Base-by-base conservation (phyloP, 2,797 vertebrate genomes). In the Lutjanus argentimaculatus region DNA sequence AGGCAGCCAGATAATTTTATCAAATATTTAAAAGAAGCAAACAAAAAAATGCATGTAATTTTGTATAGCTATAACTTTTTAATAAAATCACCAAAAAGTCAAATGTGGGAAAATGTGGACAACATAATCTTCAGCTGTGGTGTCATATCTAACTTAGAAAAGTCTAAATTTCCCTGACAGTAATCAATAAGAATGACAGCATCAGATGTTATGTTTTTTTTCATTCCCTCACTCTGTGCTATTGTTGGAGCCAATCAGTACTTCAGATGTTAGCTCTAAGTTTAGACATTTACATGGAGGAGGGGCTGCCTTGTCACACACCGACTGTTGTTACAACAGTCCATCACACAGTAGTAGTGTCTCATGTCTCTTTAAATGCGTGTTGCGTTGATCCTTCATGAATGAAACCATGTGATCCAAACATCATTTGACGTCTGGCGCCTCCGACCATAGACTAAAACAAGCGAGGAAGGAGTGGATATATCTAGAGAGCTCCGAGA, bases 371-470 rank as follows among this genome's bases (percentile, higher is more conserved):
- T 96, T 96, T 95, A 96, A 96, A 91, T 85, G 87, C 88, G 83
- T 87, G 87, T 91, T 95, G 96, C 97, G 94, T 94, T 92, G 95
- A 92, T 91, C 92, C 96, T 97, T 96, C 97, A 98, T 99, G 97
- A 98, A 98, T 99, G 98, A 97, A 97, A 95, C 94, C 97, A 98
- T 96, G 97, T 98, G 97, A 98, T 89, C 96, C 96, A 98, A 98
- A 98, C 97, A 98, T 97, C 97, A 97, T 96, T 96, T 98, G 98
- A 98, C 97, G 96, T 95, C 95, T 96, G 95, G 94, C 91, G 91
- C 88, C 94, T 92, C 91, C 87, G 93, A 94, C 92, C 92, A 86
- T 43, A 91, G 91, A 89, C 89, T 89, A 88, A 93, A 93, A 93
- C 95, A 95, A 95, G 94, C 90, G 87, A 93, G 92, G 90, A 93